These are phyloP conservation scores for Acronicta leporina DNA, from an alignment of 2,888 invertebrate species.

Conservation along the genomic window DNA sequence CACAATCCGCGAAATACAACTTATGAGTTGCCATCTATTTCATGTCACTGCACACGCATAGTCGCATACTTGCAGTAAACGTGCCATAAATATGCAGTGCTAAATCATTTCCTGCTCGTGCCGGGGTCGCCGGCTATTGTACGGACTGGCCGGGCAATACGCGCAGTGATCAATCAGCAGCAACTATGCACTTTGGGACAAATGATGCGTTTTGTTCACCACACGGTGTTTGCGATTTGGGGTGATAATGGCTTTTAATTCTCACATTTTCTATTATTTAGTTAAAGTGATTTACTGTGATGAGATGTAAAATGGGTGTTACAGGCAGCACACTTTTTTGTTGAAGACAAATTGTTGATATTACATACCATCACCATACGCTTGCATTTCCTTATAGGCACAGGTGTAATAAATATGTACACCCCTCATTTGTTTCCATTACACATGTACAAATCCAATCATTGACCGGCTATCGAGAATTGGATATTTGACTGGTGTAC, in stretches of 20 bases:
- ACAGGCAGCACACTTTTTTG: neutral
- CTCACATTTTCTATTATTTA: constrained; percentile 34
- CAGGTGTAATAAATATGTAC: too few species aligned
- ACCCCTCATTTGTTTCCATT: too few species aligned
- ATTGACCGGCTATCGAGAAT: too few species aligned
- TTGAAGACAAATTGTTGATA: too few species aligned
- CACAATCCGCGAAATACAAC: constrained; percentile 14
- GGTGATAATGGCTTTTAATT: constrained; percentile 26
- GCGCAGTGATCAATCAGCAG: constrained; percentile 54
- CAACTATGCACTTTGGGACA: constrained; percentile 49
- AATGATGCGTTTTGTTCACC: constrained; percentile 53
- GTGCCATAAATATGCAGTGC: constrained; percentile 46
- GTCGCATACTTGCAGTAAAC: constrained; percentile 22
- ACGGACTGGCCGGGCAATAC: constrained; percentile 17
- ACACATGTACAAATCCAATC: too few species aligned
- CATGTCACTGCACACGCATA: constrained; percentile 20
- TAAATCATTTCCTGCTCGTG: constrained; percentile 56
- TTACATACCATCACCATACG: too few species aligned
- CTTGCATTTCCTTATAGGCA: too few species aligned
- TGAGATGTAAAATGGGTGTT: constrained; percentile 7
- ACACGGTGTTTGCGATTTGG: constrained; percentile 19
- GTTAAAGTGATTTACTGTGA: constrained; percentile 13
- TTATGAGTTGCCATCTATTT: constrained; percentile 28
- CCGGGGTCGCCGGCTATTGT: constrained; percentile 26
- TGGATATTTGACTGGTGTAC: too few species aligned